Evolutionary conservation across 2,797 vertebrate genomes (phyloP), one percentile per base, ranked within the genome.

Genomic region (Spheniscus humboldti): DNA sequence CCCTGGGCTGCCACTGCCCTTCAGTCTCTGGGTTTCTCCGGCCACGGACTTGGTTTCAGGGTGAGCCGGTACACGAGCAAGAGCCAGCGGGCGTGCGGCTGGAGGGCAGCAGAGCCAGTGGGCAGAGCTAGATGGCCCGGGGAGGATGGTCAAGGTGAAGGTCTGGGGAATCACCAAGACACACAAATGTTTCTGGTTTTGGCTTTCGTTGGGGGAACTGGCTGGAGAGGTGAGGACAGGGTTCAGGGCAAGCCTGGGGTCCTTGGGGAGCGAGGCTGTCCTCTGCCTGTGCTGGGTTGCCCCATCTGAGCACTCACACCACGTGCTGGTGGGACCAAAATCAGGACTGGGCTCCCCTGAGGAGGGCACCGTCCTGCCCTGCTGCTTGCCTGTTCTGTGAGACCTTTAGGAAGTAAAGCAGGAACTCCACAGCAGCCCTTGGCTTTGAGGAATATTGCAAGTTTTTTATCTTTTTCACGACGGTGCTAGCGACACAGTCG

Each of bases 401-500:
- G n/a, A 53, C 55, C 60, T 57, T 13, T 12, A 47, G 39, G 33
- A 23, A 23, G 28, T 35, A 25, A 47, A 41, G 27, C 23, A 68
- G 39, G 62, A 85, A 27, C 16, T 48, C 52, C 41, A n/a, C 15
- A 74, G 73, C 52, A 89, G 50, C n/a, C 31, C 28, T 37, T 45
- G 64, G 47, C 18, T 91, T 74, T 67, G 30, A 67, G 23, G 25
- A 62, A 57, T 16, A 13, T 11, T n/a, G 7, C 50, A 76, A 22
- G 45, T 8, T 31, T 55, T 18, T 60, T 15, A 19, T 9, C 19
- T 33, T 72, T 78, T 72, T 35, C 57, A 55, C 0, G 0, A 17
- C 0, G 2, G 9, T 56, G 76, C 41, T 73, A 69, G 47, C 0
- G 0, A 43, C 15, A 27, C 0, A 0, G 23, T 31, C 6, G 2